Conservation (phyloP, 2,888 invertebrate species). For the Tachystola acroxantha region DNA sequence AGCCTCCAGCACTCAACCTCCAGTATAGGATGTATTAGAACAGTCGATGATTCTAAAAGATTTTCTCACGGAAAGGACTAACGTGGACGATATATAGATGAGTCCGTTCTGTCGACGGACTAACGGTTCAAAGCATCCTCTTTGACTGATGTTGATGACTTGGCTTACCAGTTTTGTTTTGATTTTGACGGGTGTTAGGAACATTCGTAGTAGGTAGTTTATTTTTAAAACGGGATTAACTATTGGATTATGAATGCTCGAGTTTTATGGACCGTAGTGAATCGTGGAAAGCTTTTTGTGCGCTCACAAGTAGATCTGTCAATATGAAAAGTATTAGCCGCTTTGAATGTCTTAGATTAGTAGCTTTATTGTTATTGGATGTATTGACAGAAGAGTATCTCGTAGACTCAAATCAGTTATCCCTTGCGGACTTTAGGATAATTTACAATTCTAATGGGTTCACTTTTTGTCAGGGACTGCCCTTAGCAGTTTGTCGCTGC, state of each 20-base stretch:
- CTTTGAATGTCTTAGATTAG: constrained; percentile 6
- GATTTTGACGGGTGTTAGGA: constrained; percentile 49
- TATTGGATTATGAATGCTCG: constrained; percentile 52
- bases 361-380: no score
- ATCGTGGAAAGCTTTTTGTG: constrained; percentile 51
- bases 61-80: constrained; percentile 69
- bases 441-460: no score
- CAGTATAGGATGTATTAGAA: constrained; percentile 53
- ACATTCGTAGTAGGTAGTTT: constrained; percentile 34
- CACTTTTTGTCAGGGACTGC: no score
- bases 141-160: constrained; percentile 61
- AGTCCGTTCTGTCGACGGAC: constrained; percentile 33
- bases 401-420: no score
- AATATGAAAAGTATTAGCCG: constrained; percentile 36
- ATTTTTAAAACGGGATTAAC: constrained; percentile 60
- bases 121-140: constrained; percentile 47
- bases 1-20: constrained; percentile 51
- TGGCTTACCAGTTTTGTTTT: constrained; percentile 53
- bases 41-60: constrained; percentile 50
- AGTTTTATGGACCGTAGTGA: constrained; percentile 54
- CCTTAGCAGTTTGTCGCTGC: no score
- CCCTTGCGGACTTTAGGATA: no score
- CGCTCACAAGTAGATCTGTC: constrained; percentile 45
- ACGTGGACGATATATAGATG: constrained; percentile 43
- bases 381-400: no score